These are phyloP conservation scores for Diadegma fenestrale DNA, from an alignment of 2,888 invertebrate genomes.

Conservation along the genomic window DNA sequence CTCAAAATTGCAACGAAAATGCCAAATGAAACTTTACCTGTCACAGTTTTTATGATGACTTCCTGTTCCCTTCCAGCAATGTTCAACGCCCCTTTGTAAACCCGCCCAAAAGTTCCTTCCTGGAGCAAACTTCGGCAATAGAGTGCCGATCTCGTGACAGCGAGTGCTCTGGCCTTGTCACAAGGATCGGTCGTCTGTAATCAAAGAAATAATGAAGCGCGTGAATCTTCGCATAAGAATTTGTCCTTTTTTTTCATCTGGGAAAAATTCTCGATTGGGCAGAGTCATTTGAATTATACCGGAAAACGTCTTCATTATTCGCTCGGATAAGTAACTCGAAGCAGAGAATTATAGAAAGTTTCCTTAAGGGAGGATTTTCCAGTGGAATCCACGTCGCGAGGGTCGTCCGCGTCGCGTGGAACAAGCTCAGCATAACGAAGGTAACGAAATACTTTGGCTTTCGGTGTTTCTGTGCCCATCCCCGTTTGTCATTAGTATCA, in stretches of 20 bases:
- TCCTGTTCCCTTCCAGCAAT: slow-evolving; percentile 89
- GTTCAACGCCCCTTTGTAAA: slow-evolving; percentile 92
- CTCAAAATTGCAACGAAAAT: not conserved
- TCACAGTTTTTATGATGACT: slow-evolving; percentile 94
- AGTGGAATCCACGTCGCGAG: not conserved
- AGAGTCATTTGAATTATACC: slow-evolving; percentile 47
- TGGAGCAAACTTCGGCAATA: slow-evolving; percentile 88
- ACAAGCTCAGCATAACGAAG: slow-evolving; percentile 1
- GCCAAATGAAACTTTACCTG: slow-evolving; percentile 86
- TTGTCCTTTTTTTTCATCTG: not conserved
- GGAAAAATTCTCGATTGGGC: not conserved
- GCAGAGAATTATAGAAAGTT: slow-evolving; percentile 4
- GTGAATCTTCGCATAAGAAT: not conserved
- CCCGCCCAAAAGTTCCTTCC: slow-evolving; percentile 95
- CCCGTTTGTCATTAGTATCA: slow-evolving; percentile 48
- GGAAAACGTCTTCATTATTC: slow-evolving; percentile 53
- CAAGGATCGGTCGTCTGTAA: slow-evolving; percentile 86
- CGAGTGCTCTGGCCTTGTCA: slow-evolving; percentile 88
- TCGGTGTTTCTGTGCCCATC: not conserved
- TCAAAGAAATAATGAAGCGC: slow-evolving; percentile 44
- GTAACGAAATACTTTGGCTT: slow-evolving; percentile 42
- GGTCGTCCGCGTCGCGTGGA: not conserved
- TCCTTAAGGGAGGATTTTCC: not conserved
- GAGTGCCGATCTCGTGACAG: slow-evolving; percentile 88
- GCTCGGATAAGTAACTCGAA: slow-evolving; percentile 42